Base-by-base conservation (phyloP, 2,113 vertebrate genomes). In the Carlito syrichta region DNA sequence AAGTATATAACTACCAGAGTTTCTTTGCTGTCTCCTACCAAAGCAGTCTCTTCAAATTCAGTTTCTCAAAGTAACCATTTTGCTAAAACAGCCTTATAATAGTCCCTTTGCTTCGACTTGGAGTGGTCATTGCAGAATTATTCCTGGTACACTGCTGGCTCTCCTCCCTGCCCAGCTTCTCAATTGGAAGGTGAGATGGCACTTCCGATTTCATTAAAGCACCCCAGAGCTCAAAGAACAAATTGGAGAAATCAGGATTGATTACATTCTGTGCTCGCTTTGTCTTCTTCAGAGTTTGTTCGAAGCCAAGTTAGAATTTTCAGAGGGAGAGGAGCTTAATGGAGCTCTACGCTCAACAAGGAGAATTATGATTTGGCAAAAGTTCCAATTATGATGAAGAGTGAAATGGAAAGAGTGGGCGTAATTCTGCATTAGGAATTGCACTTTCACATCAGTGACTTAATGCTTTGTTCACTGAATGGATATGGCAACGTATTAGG, bases 191-290 rank as follows among this genome's bases (percentile, higher is more conserved):
- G 8, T 3, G 32, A 96, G 58, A 52, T 93, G 45, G 35, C 54
- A 87, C 48, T 97, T 97, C 95, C n/a, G 17, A 94, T 96, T 68
- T 97, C 73, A 63, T 82, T 95, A 83, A 91, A 95, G 71, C 54
- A 93, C 38, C 83, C 96, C 48, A 93, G 40, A 98, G 92, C 91
- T 91, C 45, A 69, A 96, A 45, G 10, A 30, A 78, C 91, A 86
- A 97, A 96, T 48, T 58, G 52, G 48, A 94, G 89, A 97, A 96
- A 90, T 69, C 74, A 93, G 93, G 50, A 78, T 85, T 93, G 97
- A 89, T 96, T 96, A 3, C 76, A 66, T 95, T 97, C 56, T 78
- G 1, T 89, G 23, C 16, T 96, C 43, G 96, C 71, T 97, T 86
- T 91, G 1, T 96, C 85, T 97, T 97, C 30, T 4, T 94, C 82